phyloP scores from a whole-genome alignment of 2,113 vertebrate genomes.

The Riparia riparia region DNA sequence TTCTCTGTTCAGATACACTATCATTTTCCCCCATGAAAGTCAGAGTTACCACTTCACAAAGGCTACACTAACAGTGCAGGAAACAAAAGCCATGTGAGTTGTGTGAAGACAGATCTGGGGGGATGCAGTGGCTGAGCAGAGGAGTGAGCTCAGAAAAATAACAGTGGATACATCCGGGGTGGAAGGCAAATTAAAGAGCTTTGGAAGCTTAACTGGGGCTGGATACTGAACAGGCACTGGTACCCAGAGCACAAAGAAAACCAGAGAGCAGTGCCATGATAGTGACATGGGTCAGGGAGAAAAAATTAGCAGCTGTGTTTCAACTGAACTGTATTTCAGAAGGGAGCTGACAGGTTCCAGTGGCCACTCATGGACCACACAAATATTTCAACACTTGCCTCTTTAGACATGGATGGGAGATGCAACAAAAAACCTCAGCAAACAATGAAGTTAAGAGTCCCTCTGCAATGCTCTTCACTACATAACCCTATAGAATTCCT shows the following conservation, averaged over 20 bases:
- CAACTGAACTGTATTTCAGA: not conserved
- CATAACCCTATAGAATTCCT: not conserved
- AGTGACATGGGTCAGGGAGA: not conserved
- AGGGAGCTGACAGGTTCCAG: not conserved
- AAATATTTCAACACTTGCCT: not conserved
- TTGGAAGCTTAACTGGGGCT: not conserved
- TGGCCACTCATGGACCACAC: not conserved
- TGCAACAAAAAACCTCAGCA: not conserved
- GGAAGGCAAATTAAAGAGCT: not conserved
- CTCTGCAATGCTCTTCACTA: not conserved
- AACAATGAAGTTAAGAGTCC: not conserved
- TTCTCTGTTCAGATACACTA: not conserved
- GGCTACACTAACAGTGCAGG: not conserved
- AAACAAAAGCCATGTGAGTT: not conserved
- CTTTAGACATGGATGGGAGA: not conserved
- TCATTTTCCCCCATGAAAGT: not conserved
- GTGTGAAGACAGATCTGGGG: accelerated
- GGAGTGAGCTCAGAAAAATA: not conserved
- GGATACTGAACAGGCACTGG: not conserved
- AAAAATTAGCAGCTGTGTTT: not conserved
- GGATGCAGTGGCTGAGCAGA: not conserved
- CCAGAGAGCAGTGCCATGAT: accelerated
- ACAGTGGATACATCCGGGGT: not conserved
- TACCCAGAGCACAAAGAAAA: not conserved
- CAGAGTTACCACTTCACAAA: not conserved